Evolutionary conservation across 1,140 invertebrate genomes (phyloP).

Genomic region (Drosophila sp.): DNA sequence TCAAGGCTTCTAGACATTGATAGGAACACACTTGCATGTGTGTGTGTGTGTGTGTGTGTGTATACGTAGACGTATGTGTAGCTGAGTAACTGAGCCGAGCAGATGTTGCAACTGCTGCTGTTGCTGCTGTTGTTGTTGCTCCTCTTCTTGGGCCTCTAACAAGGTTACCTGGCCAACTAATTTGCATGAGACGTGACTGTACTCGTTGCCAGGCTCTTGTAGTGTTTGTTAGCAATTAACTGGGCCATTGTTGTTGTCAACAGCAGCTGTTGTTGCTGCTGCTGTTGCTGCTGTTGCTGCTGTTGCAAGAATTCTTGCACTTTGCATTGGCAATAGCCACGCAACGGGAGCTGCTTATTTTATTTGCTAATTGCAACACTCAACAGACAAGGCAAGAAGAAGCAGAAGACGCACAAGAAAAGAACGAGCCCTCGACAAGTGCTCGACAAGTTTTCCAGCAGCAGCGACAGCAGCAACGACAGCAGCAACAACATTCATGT

Average conservation of each 20-base stretch:
- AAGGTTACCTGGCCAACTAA: constrained; percentile 79
- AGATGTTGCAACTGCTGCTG: constrained; percentile 18
- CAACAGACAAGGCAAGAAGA: constrained; percentile 54
- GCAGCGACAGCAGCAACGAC: constrained; percentile 9
- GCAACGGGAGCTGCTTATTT: constrained; percentile 72
- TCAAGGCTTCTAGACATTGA: constrained; percentile 17
- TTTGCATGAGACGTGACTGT: constrained; percentile 78
- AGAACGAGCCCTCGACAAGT: constrained; percentile 55
- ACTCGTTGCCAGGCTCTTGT: constrained; percentile 54
- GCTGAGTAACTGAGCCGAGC: constrained; percentile 29
- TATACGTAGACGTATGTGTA: too few species aligned
- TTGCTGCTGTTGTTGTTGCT: background rate
- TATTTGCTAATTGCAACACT: constrained; percentile 83
- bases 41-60: too few species aligned
- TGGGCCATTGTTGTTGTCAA: constrained; percentile 76
- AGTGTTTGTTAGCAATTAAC: constrained; percentile 80
- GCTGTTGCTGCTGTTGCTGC: constrained; percentile 25
- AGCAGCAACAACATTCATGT: constrained; percentile 37
- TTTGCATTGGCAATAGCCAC: constrained; percentile 49
- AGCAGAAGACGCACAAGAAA: constrained; percentile 35
- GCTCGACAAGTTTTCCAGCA: constrained; percentile 64
- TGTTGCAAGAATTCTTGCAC: constrained; percentile 41
- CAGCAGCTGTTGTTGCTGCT: constrained; percentile 29
- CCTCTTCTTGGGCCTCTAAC: constrained; percentile 53
- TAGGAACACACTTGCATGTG: constrained; percentile 32